Evolutionary conservation across 2,888 invertebrate species (phyloP).

Genomic region (Rhaphigaster nebulosa): DNA sequence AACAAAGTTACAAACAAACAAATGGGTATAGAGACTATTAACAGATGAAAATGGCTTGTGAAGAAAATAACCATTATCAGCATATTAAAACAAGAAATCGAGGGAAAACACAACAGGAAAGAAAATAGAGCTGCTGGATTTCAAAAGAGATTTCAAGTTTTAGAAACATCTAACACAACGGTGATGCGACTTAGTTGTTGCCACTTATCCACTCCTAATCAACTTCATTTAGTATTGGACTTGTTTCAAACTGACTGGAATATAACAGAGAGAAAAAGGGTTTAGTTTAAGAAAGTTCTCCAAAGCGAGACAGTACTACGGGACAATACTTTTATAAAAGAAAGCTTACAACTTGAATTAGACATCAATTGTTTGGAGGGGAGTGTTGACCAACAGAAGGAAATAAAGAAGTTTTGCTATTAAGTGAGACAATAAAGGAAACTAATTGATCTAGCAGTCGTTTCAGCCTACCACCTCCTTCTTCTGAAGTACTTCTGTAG

Average conservation of each 20-base stretch:
- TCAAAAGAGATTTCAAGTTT: not conserved
- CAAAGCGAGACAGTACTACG: not conserved
- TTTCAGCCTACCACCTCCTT: not conserved
- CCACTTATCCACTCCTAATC: not conserved
- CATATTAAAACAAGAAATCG: not conserved
- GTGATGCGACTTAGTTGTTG: not conserved
- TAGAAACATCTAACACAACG: not conserved
- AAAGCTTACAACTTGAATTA: not conserved
- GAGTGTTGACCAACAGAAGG: not conserved
- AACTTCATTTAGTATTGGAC: not conserved
- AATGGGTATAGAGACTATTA: not conserved
- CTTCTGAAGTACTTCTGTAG: not conserved
- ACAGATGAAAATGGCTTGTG: no score
- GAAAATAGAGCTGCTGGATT: not conserved
- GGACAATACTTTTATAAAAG: not conserved
- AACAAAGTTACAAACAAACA: no score
- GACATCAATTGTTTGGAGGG: not conserved
- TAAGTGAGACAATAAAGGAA: constrained; percentile 8
- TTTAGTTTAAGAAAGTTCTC: constrained; percentile 7
- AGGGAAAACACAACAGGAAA: not conserved
- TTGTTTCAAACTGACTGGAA: not conserved
- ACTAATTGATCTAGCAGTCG: constrained; percentile 1
- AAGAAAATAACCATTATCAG: no score
- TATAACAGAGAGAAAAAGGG: not conserved
- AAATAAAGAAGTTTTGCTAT: not conserved